These are phyloP conservation scores for Neuroterus valhalla DNA, from an alignment of 1,140 invertebrate genomes.

Conservation along the genomic window DNA sequence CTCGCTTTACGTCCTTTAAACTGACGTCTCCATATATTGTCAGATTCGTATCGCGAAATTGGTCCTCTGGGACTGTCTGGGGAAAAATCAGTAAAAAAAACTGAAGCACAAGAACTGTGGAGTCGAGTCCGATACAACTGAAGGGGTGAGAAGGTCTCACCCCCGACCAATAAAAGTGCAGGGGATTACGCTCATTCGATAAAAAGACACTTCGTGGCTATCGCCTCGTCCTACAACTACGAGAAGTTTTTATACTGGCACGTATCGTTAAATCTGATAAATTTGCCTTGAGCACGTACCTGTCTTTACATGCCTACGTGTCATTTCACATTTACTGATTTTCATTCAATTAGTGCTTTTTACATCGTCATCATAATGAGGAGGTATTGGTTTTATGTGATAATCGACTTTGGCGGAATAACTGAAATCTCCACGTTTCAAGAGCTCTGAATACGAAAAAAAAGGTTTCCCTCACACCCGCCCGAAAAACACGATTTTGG, in stretches of 20 bases:
- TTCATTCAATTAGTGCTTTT: too few relatives aligned
- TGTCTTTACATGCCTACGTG: too few relatives aligned
- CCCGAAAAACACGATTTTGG: too few relatives aligned
- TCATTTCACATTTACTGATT: too few relatives aligned
- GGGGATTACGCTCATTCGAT: constrained; percentile 27
- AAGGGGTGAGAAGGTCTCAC: constrained; percentile 22
- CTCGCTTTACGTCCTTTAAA: constrained; percentile 30
- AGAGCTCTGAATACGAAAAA: too few relatives aligned
- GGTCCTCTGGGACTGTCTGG: constrained; percentile 25
- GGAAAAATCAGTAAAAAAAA: constrained; percentile 24
- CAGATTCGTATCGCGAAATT: constrained; percentile 25
- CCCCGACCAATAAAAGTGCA: constrained; percentile 24
- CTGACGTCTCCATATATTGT: constrained; percentile 27
- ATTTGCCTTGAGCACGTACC: background rate
- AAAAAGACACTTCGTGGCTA: constrained; percentile 30
- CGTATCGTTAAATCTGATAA: constrained; percentile 16
- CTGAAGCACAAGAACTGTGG: constrained; percentile 1
- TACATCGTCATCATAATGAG: too few relatives aligned
- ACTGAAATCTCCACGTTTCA: too few relatives aligned
- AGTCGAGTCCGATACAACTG: constrained; percentile 1
- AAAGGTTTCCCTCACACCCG: too few relatives aligned
- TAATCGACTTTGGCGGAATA: too few relatives aligned
- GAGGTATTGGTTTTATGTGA: too few relatives aligned
- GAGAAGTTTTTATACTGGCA: background rate
- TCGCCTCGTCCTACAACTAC: constrained; percentile 21